A percentile compares a stretch with the other conserved stretches of the same genome.
These are phyloP conservation scores for Coreius guichenoti DNA, from an alignment of 2,797 vertebrate species.

Conservation along the genomic window DNA sequence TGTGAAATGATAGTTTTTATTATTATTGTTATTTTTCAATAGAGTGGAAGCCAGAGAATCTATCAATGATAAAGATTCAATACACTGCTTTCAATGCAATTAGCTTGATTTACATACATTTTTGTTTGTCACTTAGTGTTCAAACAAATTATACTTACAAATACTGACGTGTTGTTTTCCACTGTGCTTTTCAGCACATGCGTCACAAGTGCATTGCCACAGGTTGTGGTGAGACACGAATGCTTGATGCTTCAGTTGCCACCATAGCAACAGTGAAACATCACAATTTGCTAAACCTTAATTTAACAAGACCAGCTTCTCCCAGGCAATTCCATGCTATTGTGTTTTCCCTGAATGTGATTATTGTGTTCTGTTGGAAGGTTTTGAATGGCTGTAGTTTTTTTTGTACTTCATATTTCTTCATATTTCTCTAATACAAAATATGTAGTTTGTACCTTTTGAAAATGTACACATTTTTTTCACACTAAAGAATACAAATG, in stretches of 20 bases:
- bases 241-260: constrained; percentile 11
- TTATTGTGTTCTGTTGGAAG: background rate
- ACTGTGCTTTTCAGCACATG: constrained; percentile 21
- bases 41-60: background rate
- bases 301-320: constrained; percentile 19
- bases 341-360: background rate
- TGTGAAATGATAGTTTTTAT: background rate
- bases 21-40: background rate
- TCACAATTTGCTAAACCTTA: constrained; percentile 34
- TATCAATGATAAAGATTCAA: background rate
- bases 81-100: background rate
- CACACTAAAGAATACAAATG: background rate
- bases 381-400: background rate
- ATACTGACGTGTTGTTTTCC: constrained; percentile 29
- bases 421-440: background rate
- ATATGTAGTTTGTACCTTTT: background rate
- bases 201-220: constrained; percentile 24
- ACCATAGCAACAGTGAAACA: constrained; percentile 45
- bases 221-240: constrained; percentile 34
- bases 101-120: background rate
- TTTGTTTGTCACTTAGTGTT: background rate
- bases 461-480: too few relatives aligned
- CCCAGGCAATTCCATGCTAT: background rate
- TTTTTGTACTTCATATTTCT: background rate
- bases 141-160: background rate